Evolutionary conservation across 2,888 invertebrate genomes (phyloP), one percentile per base, ranked within the genome.

Genomic region (Tipula unca): DNA sequence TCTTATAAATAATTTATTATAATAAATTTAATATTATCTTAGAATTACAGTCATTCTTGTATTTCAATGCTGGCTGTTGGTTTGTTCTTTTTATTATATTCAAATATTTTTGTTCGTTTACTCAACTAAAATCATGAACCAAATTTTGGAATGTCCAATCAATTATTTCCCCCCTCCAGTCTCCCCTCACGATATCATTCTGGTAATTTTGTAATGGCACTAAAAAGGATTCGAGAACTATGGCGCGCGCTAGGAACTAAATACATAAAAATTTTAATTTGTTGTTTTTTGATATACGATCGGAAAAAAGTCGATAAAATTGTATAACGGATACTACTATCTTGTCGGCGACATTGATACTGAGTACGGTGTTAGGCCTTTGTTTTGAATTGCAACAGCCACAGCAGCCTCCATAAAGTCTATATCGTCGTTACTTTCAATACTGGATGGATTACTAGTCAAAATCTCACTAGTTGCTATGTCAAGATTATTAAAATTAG

Each of bases 361-460:
- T 29, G 48, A 14, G n/a, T 29, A 54, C 10, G 85, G 54, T 5
- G 85, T 54, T 13, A 87, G 84, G 10, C 87, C 87, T 42, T 87
- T 87, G 29, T 86, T 86, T 85, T 87, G 86, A 42, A 87, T 87
- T 10, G 87, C 87, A 29, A 85, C 85, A 29, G 87, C 85, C 36
- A 87, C 87, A 32, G 87, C 87, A 3, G 86, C 85, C 36, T 87
- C 87, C 83, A 87, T 86, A 69, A 87, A 86, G 86, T 86, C 85
- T 8, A 84, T 85, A 82, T 86, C 85, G 25, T 87, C 87, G 17
- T 84, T 25, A 39, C 84, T 84, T 4, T 39, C 39, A 36, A 69
- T 83, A 25, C 6, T 69, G 13, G 84, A 35, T 8, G 82, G 42
- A 17, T 17, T 17, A 39, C 20, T 83, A 3, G 32, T 32, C n/a